phyloP scores from a whole-genome alignment of 2,113 vertebrate species.

The Petrocephalus zakoni region DNA sequence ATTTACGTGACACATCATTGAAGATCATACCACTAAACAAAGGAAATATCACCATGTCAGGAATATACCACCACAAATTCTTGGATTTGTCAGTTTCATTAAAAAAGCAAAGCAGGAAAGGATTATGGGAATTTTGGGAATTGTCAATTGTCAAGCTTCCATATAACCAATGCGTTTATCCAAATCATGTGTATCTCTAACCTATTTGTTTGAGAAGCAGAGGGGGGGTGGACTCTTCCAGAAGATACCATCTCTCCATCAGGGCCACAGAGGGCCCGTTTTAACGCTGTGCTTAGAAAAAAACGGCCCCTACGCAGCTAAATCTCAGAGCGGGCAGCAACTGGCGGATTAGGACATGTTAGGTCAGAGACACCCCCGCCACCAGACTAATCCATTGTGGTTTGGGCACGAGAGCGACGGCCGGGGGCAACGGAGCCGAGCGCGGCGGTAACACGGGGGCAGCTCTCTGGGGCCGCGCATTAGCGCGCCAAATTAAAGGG shows the following conservation, averaged over 20 bases:
- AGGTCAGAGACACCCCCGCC: slow-evolving; percentile 62
- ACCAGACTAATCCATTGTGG: slow-evolving; percentile 61
- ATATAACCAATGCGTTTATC: not conserved
- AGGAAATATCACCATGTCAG: not conserved
- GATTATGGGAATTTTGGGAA: not conserved
- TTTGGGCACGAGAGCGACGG: slow-evolving; percentile 31
- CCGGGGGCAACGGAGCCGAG: slow-evolving; percentile 47
- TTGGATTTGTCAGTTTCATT: not conserved
- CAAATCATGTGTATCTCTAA: not conserved
- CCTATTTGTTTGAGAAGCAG: not conserved
- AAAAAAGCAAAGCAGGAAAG: not conserved
- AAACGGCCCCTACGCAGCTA: slow-evolving; percentile 46
- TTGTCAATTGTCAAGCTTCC: not conserved
- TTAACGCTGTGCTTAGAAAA: slow-evolving; percentile 13
- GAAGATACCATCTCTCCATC: not conserved
- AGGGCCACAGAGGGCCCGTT: not conserved
- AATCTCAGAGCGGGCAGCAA: slow-evolving; percentile 50
- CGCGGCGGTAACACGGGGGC: slow-evolving; percentile 59
- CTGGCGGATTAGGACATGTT: slow-evolving; percentile 60
- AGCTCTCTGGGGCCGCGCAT: slow-evolving; percentile 69
- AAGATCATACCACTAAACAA: not conserved
- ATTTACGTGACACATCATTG: not conserved
- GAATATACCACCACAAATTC: not conserved
- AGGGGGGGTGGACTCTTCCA: not conserved
- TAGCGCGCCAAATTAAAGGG: slow-evolving; percentile 72